phyloP scores from a whole-genome alignment of 2,797 vertebrate species.

The Cetoscarus ocellatus region DNA sequence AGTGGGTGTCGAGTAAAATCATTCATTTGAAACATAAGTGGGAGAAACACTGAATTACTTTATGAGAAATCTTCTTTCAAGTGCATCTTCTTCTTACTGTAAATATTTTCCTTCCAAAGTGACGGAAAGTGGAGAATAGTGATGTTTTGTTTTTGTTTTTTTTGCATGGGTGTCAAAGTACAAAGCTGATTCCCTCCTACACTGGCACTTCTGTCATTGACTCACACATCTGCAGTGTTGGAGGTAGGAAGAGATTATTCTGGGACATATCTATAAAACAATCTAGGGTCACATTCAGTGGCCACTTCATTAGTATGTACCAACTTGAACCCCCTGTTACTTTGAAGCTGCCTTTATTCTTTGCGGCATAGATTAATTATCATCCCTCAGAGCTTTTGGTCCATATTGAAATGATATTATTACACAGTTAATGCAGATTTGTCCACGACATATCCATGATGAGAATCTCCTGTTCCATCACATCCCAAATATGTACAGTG shows the following conservation, averaged over 20 bases:
- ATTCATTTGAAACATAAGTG: conserved; percentile 47
- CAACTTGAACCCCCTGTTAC: too few relatives aligned
- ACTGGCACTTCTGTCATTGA: conserved; percentile 49
- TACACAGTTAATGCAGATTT: too few relatives aligned
- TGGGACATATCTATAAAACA: conserved; percentile 29
- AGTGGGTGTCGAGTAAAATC: conserved; percentile 36
- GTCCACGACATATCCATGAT: too few relatives aligned
- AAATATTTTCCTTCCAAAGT: conserved; percentile 43
- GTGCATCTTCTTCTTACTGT: conserved; percentile 26
- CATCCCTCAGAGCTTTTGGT: too few relatives aligned
- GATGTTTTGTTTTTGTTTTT: background rate
- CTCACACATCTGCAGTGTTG: conserved; percentile 42
- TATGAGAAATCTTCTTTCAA: conserved; percentile 21
- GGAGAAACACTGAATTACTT: conserved; percentile 44
- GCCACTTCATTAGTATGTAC: too few relatives aligned
- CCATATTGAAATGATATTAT: too few relatives aligned
- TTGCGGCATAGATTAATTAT: too few relatives aligned
- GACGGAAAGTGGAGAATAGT: conserved; percentile 20
- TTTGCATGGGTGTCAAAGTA: conserved; percentile 36
- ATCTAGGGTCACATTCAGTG: too few relatives aligned
- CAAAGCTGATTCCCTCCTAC: conserved; percentile 62
- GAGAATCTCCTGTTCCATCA: too few relatives aligned
- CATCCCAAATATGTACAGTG: too few relatives aligned
- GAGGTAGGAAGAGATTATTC: conserved; percentile 37
- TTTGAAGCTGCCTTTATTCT: too few relatives aligned